Evolutionary conservation across 2,113 vertebrate genomes (phyloP).

Genomic region (Sylvietta virens): DNA sequence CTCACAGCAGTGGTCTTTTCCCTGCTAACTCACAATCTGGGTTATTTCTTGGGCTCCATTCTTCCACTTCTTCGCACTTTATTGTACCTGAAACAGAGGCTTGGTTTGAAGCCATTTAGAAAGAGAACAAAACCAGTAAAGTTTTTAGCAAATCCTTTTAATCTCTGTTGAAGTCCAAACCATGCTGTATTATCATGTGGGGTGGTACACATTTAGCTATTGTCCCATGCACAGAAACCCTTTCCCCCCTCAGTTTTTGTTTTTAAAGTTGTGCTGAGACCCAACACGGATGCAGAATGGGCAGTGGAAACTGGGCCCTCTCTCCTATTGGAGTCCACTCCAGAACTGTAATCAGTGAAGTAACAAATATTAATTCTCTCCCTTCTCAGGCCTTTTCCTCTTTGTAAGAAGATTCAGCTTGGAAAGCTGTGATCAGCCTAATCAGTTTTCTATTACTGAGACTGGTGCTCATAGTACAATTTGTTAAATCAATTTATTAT

Average conservation of each 20-base stretch:
- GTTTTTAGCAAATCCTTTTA: neutral
- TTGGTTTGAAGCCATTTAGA: neutral
- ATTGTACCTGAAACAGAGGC: neutral
- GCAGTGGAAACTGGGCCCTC: neutral
- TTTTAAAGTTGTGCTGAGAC: neutral
- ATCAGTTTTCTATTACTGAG: constrained; percentile 38
- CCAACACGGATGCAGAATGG: neutral
- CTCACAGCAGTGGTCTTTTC: neutral
- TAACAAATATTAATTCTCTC: neutral
- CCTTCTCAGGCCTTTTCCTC: neutral
- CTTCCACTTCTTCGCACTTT: neutral
- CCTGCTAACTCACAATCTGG: neutral
- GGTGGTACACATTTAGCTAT: neutral
- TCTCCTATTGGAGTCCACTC: neutral
- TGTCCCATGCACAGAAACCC: neutral
- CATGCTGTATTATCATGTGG: neutral
- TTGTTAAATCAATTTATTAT: constrained; percentile 68
- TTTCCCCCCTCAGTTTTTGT: fast-evolving
- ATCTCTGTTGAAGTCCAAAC: neutral
- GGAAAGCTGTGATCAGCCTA: constrained; percentile 50
- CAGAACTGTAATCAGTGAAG: neutral
- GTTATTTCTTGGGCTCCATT: neutral
- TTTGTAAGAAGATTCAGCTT: neutral
- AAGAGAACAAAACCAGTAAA: neutral
- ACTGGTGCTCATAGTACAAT: constrained; percentile 29